A percentile compares a stretch with the other conserved stretches of the same genome.
These are phyloP conservation scores for Lepidochrysops patricia DNA, from an alignment of 2,888 invertebrate species.

Conservation along the genomic window DNA sequence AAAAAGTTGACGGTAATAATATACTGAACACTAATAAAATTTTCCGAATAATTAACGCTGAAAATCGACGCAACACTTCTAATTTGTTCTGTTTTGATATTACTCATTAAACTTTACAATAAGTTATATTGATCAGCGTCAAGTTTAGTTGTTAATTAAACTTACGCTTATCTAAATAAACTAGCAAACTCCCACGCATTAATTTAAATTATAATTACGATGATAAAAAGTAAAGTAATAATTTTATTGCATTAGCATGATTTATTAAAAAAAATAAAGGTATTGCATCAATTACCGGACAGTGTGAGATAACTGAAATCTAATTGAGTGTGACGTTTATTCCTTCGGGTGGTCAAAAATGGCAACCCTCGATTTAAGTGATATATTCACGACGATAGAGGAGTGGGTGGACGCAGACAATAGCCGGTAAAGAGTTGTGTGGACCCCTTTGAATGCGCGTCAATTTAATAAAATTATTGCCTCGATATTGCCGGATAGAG, in stretches of 20 bases:
- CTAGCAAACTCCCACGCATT: not conserved
- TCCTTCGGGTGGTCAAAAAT: not conserved
- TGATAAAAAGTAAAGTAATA: not conserved
- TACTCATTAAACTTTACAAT: too few species aligned
- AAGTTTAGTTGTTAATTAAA: too few species aligned
- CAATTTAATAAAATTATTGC: constrained; percentile 14
- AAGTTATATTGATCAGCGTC: too few species aligned
- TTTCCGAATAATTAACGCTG: too few species aligned
- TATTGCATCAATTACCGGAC: not conserved
- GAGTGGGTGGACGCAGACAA: constrained; percentile 13
- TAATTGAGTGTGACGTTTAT: not conserved
- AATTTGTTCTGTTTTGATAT: too few species aligned
- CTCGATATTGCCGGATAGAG: constrained; percentile 10
- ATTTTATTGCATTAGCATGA: not conserved
- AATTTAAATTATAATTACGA: not conserved
- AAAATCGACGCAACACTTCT: too few species aligned
- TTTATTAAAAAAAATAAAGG: not conserved
- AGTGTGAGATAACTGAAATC: not conserved
- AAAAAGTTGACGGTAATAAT: not conserved
- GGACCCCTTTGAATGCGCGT: constrained; percentile 11
- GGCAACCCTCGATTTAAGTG: constrained; percentile 12
- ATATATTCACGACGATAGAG: constrained; percentile 11
- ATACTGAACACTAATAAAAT: too few species aligned
- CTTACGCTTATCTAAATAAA: too few species aligned
- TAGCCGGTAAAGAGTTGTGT: constrained; percentile 13